These are phyloP conservation scores for Myathropa florea DNA, from an alignment of 2,888 invertebrate species.

Conservation along the genomic window DNA sequence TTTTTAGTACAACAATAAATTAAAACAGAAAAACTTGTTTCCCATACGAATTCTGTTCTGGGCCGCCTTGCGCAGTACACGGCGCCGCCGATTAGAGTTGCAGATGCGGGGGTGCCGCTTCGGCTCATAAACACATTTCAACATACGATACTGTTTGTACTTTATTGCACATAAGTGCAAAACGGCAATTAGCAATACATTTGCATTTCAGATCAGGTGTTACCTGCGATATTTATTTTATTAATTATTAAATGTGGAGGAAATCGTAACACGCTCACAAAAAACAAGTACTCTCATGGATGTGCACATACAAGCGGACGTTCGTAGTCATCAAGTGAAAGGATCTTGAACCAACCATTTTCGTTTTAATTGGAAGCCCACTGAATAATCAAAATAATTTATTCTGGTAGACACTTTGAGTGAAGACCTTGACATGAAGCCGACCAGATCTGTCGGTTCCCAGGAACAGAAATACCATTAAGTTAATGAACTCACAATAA, in stretches of 20 bases:
- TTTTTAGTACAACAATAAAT: constrained; percentile 18
- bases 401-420: not conserved
- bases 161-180: not conserved
- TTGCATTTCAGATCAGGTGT: not conserved
- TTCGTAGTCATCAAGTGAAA: not conserved
- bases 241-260: not conserved
- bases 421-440: not conserved
- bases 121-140: constrained; percentile 5
- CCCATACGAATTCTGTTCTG: not conserved
- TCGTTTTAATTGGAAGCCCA: not conserved
- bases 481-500: not conserved
- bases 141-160: not conserved
- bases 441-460: not conserved
- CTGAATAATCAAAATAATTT: not conserved
- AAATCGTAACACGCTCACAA: too few relatives aligned
- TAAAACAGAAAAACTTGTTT: constrained; percentile 17
- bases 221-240: not conserved
- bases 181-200: not conserved
- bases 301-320: not conserved
- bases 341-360: not conserved
- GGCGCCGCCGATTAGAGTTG: not conserved
- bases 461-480: not conserved
- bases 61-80: not conserved
- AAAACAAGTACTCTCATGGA: not conserved
- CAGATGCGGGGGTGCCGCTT: not conserved